phyloP scores from a whole-genome alignment of 2,888 invertebrate species.

The Deilephila porcellus region DNA sequence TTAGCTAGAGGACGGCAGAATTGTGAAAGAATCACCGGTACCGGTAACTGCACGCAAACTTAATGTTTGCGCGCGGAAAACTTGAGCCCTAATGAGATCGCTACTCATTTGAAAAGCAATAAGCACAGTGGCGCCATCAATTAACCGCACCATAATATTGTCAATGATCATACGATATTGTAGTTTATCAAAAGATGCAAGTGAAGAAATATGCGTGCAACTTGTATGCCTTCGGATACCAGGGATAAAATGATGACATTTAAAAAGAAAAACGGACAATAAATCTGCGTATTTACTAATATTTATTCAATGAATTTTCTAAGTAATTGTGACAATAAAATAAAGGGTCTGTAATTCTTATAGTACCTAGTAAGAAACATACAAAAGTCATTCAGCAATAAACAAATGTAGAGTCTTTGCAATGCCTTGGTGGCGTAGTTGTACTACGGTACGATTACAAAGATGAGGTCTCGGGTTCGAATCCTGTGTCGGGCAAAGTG shows the following conservation, averaged over 20 bases:
- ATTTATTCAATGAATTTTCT: neutral
- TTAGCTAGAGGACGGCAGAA: too few relatives aligned
- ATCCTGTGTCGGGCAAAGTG: too few relatives aligned
- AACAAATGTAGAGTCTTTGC: neutral
- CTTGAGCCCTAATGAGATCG: constrained; percentile 16
- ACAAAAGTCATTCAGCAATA: neutral
- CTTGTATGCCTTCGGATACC: constrained; percentile 1
- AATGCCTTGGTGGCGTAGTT: too few relatives aligned
- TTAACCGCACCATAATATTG: constrained; percentile 20
- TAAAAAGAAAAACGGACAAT: constrained; percentile 8
- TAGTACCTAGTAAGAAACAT: too few relatives aligned
- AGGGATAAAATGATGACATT: neutral
- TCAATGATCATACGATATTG: constrained; percentile 28
- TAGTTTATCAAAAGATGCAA: constrained; percentile 23
- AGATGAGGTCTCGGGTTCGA: too few relatives aligned
- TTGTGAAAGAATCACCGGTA: constrained; percentile 31
- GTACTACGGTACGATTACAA: too few relatives aligned
- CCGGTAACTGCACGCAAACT: constrained; percentile 25
- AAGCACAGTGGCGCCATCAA: constrained; percentile 9
- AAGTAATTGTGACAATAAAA: neutral
- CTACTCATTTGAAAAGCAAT: neutral
- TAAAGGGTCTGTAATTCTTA: neutral
- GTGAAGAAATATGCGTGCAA: constrained; percentile 11
- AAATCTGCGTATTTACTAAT: neutral
- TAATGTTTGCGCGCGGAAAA: constrained; percentile 27